Conservation (phyloP, 2,888 invertebrate genomes). For the Chelonus formosanus region DNA sequence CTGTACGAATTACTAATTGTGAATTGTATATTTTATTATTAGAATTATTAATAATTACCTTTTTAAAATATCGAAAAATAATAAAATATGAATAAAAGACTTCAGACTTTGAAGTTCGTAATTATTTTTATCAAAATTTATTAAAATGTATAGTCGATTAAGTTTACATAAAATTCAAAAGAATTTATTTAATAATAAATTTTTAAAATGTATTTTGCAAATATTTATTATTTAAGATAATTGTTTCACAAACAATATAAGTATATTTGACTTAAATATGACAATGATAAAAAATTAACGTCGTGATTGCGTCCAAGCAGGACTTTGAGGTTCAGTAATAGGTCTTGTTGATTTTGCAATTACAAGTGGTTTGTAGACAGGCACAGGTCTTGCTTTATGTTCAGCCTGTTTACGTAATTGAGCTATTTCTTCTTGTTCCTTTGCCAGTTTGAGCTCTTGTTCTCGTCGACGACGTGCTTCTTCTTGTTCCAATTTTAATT, state of each 20-base stretch:
- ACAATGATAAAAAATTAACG: conserved; percentile 6
- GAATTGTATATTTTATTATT: too few species aligned
- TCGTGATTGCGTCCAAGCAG: conserved; percentile 53
- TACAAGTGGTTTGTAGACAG: conserved; percentile 66
- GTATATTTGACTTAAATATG: neutral
- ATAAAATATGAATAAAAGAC: too few species aligned
- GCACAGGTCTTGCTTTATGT: conserved; percentile 73
- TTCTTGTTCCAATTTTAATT: conserved; percentile 68
- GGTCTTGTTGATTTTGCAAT: conserved; percentile 68
- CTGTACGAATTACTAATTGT: too few species aligned
- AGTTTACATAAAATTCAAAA: too few species aligned
- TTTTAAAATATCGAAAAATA: too few species aligned
- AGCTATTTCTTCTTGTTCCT: conserved; percentile 68
- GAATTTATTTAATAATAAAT: too few species aligned
- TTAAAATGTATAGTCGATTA: too few species aligned
- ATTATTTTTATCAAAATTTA: too few species aligned
- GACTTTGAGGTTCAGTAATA: conserved; percentile 74
- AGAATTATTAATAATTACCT: too few species aligned
- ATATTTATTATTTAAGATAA: too few species aligned
- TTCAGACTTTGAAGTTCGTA: too few species aligned
- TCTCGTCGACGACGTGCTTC: conserved; percentile 65
- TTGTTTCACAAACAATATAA: neutral
- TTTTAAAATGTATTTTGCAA: too few species aligned
- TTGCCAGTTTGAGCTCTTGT: conserved; percentile 51
- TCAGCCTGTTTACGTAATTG: conserved; percentile 70